A percentile compares a stretch with the other conserved stretches of the same genome.
Evolutionary conservation across 2,797 vertebrate species (phyloP).

Genomic region (Gymnothorax reevesii): DNA sequence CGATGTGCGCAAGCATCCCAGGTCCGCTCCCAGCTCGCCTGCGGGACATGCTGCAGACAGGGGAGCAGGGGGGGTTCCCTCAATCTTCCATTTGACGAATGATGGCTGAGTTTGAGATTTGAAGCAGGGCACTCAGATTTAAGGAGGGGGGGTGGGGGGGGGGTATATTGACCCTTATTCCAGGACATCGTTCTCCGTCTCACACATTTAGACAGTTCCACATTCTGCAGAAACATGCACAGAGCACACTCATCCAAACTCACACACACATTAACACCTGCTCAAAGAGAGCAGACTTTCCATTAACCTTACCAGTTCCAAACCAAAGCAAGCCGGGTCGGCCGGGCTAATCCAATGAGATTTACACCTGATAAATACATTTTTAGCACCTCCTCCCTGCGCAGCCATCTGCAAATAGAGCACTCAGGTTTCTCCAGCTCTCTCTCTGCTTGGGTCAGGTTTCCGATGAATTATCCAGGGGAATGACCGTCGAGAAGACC

Average conservation of each 20-base stretch:
- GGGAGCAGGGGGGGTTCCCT: too few species aligned
- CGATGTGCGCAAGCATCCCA: not conserved
- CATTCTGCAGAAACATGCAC: not conserved
- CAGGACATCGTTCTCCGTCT: not conserved
- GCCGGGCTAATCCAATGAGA: not conserved
- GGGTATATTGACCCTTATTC: not conserved
- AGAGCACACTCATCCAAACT: not conserved
- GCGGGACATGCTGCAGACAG: too few species aligned
- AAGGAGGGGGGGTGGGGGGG: not conserved
- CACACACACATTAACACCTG: not conserved
- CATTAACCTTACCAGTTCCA: not conserved
- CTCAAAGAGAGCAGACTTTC: not conserved
- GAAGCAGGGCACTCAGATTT: not conserved
- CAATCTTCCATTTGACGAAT: not conserved
- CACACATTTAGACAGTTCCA: not conserved
- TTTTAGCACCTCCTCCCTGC: conserved; percentile 34
- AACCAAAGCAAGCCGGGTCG: not conserved
- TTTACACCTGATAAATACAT: conserved; percentile 35
- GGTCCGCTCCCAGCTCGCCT: not conserved
- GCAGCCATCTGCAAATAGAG: conserved; percentile 54
- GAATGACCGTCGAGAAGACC: conserved; percentile 51
- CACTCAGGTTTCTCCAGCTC: conserved; percentile 48
- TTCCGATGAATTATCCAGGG: conserved; percentile 39
- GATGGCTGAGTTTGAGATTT: not conserved
- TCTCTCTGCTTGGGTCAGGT: conserved; percentile 24